Conservation (phyloP, 2,113 vertebrate genomes). For the Dromas ardeola region DNA sequence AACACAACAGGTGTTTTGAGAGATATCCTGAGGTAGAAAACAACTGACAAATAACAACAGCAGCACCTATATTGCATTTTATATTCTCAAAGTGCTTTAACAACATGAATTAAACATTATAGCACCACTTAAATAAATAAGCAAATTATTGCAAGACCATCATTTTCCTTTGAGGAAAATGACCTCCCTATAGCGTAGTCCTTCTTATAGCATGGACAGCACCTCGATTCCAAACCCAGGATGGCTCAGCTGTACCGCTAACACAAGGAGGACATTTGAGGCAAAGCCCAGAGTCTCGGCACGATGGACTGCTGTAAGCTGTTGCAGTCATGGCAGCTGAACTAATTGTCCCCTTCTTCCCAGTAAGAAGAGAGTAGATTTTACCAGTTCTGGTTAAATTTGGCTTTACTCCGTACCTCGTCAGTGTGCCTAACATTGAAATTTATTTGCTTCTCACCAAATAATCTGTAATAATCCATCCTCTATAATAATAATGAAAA, state of each 20-base stretch:
- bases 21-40: background rate
- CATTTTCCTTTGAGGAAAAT: background rate
- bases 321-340: background rate
- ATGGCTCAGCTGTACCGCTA: background rate
- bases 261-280: background rate
- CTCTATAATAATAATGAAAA: background rate
- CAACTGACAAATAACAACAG: background rate
- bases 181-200: background rate
- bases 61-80: background rate
- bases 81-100: background rate
- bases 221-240: background rate
- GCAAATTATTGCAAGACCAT: background rate
- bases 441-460: background rate
- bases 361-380: background rate
- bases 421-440: background rate
- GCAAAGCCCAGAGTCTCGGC: background rate
- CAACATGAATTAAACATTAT: background rate
- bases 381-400: background rate
- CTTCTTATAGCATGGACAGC: background rate
- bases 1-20: background rate
- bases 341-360: background rate
- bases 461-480: background rate
- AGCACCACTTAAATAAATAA: background rate
- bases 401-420: background rate
- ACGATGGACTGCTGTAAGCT: background rate